Percentiles rank a stretch among this genome's conserved stretches.
These are phyloP conservation scores for Conger conger DNA, from an alignment of 2,113 vertebrate genomes.

Conservation along the genomic window DNA sequence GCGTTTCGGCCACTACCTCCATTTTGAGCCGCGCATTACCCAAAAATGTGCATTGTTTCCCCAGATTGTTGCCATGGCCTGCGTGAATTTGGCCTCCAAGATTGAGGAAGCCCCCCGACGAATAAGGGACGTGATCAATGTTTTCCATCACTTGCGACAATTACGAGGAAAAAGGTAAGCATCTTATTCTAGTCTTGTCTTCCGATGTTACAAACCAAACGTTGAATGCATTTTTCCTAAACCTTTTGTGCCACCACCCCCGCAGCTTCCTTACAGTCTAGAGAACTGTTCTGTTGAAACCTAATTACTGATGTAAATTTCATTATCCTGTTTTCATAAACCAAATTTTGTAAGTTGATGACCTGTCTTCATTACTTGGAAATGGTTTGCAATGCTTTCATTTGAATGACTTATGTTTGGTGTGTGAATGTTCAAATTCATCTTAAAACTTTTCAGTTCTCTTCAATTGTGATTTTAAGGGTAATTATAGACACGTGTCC, in stretches of 20 bases:
- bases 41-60: conserved; percentile 32
- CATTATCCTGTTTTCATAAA: conserved; percentile 25
- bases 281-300: conserved; percentile 28
- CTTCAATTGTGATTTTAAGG: conserved; percentile 56
- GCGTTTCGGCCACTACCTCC: no score
- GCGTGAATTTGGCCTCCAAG: conserved; percentile 96
- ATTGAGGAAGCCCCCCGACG: conserved; percentile 96
- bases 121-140: conserved; percentile 97
- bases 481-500: conserved; percentile 63
- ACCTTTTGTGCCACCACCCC: conserved; percentile 33
- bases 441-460: conserved; percentile 75
- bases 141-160: conserved; percentile 93
- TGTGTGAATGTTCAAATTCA: conserved; percentile 69
- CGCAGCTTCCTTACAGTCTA: conserved; percentile 31
- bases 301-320: conserved; percentile 24
- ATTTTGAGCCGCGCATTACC: neutral
- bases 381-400: conserved; percentile 14
- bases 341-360: conserved; percentile 31
- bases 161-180: conserved; percentile 95
- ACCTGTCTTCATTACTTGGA: conserved; percentile 3
- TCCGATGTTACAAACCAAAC: neutral
- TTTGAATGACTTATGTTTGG: conserved; percentile 64
- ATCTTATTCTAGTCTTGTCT: neutral
- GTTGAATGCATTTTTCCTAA: neutral
- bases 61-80: conserved; percentile 98